Evolutionary conservation across 2,797 vertebrate genomes (phyloP).

Genomic region (Myotis vivesi): DNA sequence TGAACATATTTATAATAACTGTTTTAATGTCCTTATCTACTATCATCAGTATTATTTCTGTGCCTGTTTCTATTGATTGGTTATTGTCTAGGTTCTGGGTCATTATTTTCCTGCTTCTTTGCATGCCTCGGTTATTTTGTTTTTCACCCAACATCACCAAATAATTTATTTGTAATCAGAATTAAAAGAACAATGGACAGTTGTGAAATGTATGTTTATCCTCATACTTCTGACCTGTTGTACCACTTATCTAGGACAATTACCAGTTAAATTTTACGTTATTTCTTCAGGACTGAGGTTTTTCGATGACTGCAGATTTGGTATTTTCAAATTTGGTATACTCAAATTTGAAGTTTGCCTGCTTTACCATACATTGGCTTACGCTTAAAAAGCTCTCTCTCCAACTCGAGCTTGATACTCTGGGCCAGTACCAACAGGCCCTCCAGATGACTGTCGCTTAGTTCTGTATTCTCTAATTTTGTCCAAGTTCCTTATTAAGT

Average conservation of each 20-base stretch:
- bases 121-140: not conserved
- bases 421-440: not conserved
- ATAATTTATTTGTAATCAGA: not conserved
- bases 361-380: not conserved
- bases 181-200: not conserved
- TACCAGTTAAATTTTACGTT: not conserved
- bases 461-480: not conserved
- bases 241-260: not conserved
- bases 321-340: not conserved
- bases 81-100: not conserved
- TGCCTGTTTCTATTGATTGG: not conserved
- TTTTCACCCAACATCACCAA: not conserved
- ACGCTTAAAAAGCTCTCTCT: not conserved
- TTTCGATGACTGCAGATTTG: not conserved
- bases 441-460: not conserved
- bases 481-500: not conserved
- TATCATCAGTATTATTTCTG: not conserved
- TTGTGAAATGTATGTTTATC: not conserved
- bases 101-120: constrained; percentile 13
- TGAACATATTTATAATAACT: not conserved
- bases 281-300: not conserved
- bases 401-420: not conserved
- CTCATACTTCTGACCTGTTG: not conserved
- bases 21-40: not conserved
- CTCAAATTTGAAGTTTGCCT: not conserved